Percentiles rank a stretch among this genome's conserved stretches.
phyloP scores from a whole-genome alignment of 2,888 invertebrate genomes.

The Argyra leucocephala region DNA sequence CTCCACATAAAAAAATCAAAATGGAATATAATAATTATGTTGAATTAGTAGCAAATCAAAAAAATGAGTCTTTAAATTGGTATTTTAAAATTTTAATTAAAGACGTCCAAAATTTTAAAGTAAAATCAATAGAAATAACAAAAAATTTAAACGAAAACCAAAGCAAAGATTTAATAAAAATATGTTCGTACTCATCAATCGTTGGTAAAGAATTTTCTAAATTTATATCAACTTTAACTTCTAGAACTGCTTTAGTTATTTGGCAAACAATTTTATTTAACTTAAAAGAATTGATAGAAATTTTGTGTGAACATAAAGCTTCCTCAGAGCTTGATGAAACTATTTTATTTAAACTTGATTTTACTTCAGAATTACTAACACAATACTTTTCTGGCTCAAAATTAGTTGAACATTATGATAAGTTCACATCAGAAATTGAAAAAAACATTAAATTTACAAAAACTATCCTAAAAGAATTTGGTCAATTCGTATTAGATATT shows the following conservation, averaged over 20 bases:
- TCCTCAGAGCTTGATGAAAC: conserved; percentile 26
- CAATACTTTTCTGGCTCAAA: conserved; percentile 37
- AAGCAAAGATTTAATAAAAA: conserved; percentile 13
- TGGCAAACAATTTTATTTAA: conserved; percentile 37
- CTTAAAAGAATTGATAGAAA: conserved; percentile 30
- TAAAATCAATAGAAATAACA: conserved; percentile 19
- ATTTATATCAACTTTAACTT: conserved; percentile 34
- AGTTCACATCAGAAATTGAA: conserved; percentile 29
- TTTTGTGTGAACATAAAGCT: conserved; percentile 18
- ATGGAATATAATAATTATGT: conserved; percentile 4
- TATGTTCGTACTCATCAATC: conserved; percentile 34
- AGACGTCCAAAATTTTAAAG: conserved; percentile 17
- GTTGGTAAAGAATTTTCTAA: conserved; percentile 36
- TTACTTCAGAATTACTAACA: conserved; percentile 33
- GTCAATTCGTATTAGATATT: conserved; percentile 31
- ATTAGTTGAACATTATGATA: conserved; percentile 37
- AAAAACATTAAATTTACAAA: conserved; percentile 28
- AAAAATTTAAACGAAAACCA: background rate
- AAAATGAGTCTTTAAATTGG: no score
- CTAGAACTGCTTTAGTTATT: conserved; percentile 38
- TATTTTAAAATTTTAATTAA: no score
- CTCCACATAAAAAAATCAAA: conserved; percentile 15
- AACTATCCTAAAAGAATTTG: conserved; percentile 32
- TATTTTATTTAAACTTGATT: conserved; percentile 33
- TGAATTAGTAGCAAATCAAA: no score